These are phyloP conservation scores for Conus canariensis DNA, from an alignment of 2,888 invertebrate species.

Conservation along the genomic window DNA sequence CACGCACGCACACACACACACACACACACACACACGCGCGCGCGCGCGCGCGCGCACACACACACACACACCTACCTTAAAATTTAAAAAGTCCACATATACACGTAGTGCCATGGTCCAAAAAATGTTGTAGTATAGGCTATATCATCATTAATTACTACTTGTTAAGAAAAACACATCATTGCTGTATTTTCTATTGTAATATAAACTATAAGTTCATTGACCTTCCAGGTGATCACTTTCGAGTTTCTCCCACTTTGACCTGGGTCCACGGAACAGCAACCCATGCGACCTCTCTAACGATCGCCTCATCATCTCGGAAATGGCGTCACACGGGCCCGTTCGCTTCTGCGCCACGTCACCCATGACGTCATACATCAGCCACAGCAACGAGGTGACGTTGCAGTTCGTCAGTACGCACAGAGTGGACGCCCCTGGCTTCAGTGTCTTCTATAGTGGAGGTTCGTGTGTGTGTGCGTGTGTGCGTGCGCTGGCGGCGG, in stretches of 20 bases:
- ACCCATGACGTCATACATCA: conserved; percentile 64
- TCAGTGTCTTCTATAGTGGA: conserved; percentile 69
- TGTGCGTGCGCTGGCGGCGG: background rate
- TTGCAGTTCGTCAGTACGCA: conserved; percentile 68
- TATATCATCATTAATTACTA: too few species aligned
- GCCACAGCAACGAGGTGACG: conserved; percentile 63
- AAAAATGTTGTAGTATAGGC: too few species aligned
- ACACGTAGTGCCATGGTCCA: too few species aligned
- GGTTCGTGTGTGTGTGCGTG: conserved; percentile 55
- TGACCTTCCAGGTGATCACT: conserved; percentile 64
- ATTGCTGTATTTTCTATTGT: too few species aligned
- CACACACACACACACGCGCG: too few species aligned
- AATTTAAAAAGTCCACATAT: too few species aligned
- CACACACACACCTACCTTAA: too few species aligned
- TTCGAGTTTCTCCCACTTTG: conserved; percentile 70
- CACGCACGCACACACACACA: too few species aligned
- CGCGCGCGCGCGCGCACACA: too few species aligned
- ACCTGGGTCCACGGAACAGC: conserved; percentile 63
- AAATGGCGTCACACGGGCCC: conserved; percentile 56
- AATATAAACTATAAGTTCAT: too few species aligned
- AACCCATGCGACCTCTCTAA: conserved; percentile 62
- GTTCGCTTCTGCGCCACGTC: conserved; percentile 63
- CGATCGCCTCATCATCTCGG: conserved; percentile 67
- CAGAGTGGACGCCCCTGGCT: conserved; percentile 71
- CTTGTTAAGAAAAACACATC: too few species aligned